Evolutionary conservation across 2,113 vertebrate genomes (phyloP), one percentile per base, ranked within the genome.

Genomic region (Paramormyrops kingsleyae): DNA sequence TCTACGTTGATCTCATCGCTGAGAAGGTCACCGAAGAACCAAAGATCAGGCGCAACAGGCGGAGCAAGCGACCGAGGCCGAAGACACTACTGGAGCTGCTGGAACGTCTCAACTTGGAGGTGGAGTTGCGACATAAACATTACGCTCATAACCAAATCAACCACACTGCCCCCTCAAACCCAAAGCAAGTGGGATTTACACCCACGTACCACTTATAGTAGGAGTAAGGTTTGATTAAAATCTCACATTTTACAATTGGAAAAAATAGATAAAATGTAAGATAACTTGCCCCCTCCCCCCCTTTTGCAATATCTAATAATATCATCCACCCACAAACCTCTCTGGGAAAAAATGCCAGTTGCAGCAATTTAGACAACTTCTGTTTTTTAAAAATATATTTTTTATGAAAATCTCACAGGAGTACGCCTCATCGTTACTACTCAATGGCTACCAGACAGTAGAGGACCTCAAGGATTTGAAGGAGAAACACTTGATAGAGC

Each of bases 371-470:
- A 47, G 2, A 84, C 24, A 83, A 44, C 15, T 83, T 83, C 31
- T 9, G 77, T 83, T 83, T 3, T 62, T 62, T 27, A 0, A 19
- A 0, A 53, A 66, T 70, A 21, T 90, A 13, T 42, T 62, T 62
- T 87, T 24, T 31, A 50, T 87, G 52, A 31, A 39, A 49, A 21
- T 13, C 21, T 70, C 92, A 10, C 88, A 99, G 99, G 98, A 99
- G 86, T 98, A 99, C 7, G 93, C 95, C 87, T 97, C 98, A 56
- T 97, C 97, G 0, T 91, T 99, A 92, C 94, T 99, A 91, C 94
- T 99, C 50, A 99, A 99, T 21, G 99, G 99, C 89, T 99, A 99
- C 92, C 97, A 99, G 95, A 97, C 94, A 2, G 94, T 98, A 88
- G 98, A 99, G n/a, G 98, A 99, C 94, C 95, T 99, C 91, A 97